Conservation (phyloP, 2,797 vertebrate species). For the Toxotes lorentzi region DNA sequence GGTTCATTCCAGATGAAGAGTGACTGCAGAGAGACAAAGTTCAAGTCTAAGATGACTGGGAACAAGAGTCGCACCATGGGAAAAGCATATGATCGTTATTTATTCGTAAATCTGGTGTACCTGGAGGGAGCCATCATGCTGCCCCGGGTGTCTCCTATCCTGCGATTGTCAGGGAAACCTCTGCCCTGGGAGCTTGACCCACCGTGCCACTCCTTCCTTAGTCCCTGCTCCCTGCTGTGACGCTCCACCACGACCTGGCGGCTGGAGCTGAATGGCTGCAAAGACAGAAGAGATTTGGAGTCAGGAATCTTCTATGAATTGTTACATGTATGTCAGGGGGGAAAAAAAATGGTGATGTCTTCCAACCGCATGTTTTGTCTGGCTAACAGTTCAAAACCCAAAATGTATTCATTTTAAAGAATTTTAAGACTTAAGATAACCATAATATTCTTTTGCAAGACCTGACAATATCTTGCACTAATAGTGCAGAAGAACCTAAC, state of each 20-base stretch:
- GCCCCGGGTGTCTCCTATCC: constrained; percentile 90
- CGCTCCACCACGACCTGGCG: constrained; percentile 93
- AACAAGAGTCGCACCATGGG: not conserved
- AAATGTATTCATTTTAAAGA: no score
- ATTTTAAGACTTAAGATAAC: no score
- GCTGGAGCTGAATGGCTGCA: constrained; percentile 91
- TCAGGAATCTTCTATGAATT: not conserved
- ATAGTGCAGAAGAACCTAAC: not conserved
- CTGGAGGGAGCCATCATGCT: constrained; percentile 92
- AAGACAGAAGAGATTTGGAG: not conserved
- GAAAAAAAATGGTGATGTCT: no score
- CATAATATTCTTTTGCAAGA: not conserved
- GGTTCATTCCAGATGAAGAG: constrained; percentile 92
- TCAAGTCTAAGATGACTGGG: not conserved
- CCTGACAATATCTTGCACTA: not conserved
- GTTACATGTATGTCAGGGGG: not conserved
- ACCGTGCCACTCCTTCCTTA: constrained; percentile 96
- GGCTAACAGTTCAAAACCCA: no score
- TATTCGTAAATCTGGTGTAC: constrained; percentile 78
- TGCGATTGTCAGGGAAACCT: constrained; percentile 88
- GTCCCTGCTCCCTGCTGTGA: constrained; percentile 90
- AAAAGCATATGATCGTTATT: no score
- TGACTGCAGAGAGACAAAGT: constrained; percentile 84
- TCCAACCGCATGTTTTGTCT: no score
- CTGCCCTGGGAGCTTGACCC: constrained; percentile 90